Conservation (phyloP, 2,113 vertebrate genomes). For the Tachysurus fulvidraco region DNA sequence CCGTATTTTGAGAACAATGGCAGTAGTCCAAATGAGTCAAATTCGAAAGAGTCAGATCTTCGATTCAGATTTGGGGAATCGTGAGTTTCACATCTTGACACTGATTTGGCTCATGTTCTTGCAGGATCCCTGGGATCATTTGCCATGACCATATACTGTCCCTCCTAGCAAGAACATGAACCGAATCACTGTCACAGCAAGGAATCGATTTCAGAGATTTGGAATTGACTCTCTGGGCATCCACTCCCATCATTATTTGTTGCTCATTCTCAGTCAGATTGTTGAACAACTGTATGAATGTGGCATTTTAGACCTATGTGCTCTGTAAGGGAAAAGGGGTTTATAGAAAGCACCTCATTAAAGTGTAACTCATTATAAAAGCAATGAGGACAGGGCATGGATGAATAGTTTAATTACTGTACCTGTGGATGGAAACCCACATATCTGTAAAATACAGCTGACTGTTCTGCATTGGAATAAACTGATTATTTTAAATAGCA, state of each 20-base stretch:
- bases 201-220: background rate
- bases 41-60: background rate
- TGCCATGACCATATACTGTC: background rate
- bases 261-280: background rate
- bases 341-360: background rate
- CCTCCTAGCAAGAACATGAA: background rate
- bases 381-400: background rate
- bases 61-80: background rate
- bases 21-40: background rate
- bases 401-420: conserved; percentile 3
- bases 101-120: background rate
- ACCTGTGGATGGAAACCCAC: background rate
- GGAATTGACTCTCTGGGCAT: background rate
- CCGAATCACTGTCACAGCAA: background rate
- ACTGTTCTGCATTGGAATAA: background rate
- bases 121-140: background rate
- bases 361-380: conserved; percentile 8
- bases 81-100: background rate
- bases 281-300: background rate
- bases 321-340: background rate
- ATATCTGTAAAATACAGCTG: background rate
- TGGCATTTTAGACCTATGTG: background rate
- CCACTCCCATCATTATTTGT: background rate
- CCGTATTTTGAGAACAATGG: background rate
- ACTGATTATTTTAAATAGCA: background rate